A percentile compares a stretch with the other conserved stretches of the same genome.
These are phyloP conservation scores for Sciurus carolinensis DNA, from an alignment of 2,797 vertebrate species.

Conservation along the genomic window DNA sequence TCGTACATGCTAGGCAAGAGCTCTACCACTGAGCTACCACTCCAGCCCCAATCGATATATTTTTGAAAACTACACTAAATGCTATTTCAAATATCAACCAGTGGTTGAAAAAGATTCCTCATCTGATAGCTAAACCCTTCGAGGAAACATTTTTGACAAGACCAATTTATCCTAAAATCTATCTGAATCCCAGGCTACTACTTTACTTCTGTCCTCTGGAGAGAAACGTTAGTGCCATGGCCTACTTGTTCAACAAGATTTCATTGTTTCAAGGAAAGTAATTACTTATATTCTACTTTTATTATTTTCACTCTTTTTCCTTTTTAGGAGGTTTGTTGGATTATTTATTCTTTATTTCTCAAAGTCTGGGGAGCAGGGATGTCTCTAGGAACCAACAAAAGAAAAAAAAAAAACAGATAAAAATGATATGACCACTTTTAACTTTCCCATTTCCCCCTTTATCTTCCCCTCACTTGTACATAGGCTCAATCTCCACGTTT, in stretches of 20 bases:
- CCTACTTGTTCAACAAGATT: constrained; percentile 23
- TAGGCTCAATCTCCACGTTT: neutral
- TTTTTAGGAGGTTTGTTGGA: neutral
- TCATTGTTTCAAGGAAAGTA: constrained; percentile 41
- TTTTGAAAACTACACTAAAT: constrained; percentile 14
- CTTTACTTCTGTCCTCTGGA: neutral
- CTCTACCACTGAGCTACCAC: too few species aligned
- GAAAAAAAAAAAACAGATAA: neutral
- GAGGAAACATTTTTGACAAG: neutral
- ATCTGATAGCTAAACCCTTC: neutral
- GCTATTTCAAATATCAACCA: neutral
- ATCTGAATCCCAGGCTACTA: neutral
- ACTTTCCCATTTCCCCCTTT: neutral
- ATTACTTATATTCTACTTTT: neutral
- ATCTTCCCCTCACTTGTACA: neutral
- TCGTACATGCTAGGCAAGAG: too few species aligned
- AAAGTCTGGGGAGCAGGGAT: neutral
- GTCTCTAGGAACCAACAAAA: neutral
- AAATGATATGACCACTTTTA: neutral
- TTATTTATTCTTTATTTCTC: constrained; percentile 29
- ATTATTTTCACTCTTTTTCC: neutral
- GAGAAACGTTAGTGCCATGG: neutral
- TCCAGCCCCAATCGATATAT: too few species aligned
- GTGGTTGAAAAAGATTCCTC: neutral
- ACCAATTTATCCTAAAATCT: neutral